Conservation (phyloP, 2,888 invertebrate species). For the Entomobrya multifasciata region DNA sequence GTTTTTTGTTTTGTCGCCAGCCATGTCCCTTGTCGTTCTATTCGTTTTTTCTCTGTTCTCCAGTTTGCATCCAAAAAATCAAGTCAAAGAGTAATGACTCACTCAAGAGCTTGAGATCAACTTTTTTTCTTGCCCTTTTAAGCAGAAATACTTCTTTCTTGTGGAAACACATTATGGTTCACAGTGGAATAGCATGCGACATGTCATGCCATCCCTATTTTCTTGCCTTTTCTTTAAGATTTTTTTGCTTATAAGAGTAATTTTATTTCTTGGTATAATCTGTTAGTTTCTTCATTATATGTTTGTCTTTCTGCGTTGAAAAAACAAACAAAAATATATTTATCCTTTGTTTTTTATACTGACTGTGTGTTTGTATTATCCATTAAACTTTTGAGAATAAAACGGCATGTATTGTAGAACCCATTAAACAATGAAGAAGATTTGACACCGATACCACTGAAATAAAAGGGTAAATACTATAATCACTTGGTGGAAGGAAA, state of each 20-base stretch:
- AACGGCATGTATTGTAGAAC: no score
- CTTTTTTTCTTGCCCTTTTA: conserved; percentile 40
- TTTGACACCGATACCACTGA: neutral
- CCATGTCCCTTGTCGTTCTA: conserved; percentile 54
- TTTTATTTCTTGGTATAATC: neutral
- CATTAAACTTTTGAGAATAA: no score
- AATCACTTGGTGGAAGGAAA: neutral
- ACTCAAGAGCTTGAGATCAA: conserved; percentile 58
- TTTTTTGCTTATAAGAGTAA: conserved; percentile 14
- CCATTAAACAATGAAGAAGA: no score
- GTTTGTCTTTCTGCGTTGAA: conserved; percentile 22
- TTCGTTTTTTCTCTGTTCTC: conserved; percentile 12
- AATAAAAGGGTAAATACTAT: neutral
- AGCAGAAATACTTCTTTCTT: conserved; percentile 29
- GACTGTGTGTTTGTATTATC: no score
- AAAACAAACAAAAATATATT: conserved; percentile 10
- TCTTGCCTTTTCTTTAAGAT: conserved; percentile 8
- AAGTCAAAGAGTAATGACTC: conserved; percentile 55
- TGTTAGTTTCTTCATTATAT: neutral
- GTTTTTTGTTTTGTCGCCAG: conserved; percentile 18
- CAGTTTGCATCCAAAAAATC: conserved; percentile 1
- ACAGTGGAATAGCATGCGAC: neutral
- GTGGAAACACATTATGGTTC: neutral
- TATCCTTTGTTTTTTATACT: neutral
- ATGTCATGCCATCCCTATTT: neutral